These are phyloP conservation scores for Heliconius hermathena DNA, from an alignment of 1,140 invertebrate species.

Conservation along the genomic window DNA sequence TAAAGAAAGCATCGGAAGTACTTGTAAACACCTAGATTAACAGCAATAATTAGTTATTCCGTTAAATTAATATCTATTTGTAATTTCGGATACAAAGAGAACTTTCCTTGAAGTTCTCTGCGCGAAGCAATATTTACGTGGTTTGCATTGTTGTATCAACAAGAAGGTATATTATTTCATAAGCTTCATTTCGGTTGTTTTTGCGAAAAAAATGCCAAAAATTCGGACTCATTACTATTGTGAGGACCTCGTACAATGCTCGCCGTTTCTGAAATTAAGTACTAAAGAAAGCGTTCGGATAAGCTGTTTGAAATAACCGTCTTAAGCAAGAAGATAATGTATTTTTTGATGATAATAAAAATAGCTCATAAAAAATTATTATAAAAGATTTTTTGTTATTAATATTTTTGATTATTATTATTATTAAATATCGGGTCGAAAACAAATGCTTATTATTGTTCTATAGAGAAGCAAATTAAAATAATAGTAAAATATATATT, in stretches of 20 bases:
- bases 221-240: constrained; percentile 23
- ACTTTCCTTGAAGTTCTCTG: constrained; percentile 10
- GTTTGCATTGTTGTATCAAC: constrained; percentile 28
- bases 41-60: not conserved
- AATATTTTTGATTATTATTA: no score
- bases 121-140: constrained; percentile 25
- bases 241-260: constrained; percentile 18
- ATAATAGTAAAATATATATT: no score
- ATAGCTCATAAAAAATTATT: not conserved
- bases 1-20: no score
- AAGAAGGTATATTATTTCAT: constrained; percentile 4
- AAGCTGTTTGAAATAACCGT: constrained; percentile 6
- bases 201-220: constrained; percentile 18
- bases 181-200: constrained; percentile 22
- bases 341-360: not conserved
- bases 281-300: not conserved
- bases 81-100: not conserved
- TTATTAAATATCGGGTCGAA: no score
- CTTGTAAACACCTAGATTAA: not conserved
- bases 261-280: constrained; percentile 16
- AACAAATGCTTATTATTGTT: no score
- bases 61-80: constrained; percentile 9
- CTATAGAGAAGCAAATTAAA: no score
- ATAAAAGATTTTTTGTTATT: no score
- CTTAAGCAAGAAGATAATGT: not conserved